Percentiles rank a stretch among this genome's conserved stretches.
phyloP scores from a whole-genome alignment of 1,140 invertebrate species.

The Drosophila mojavensis region DNA sequence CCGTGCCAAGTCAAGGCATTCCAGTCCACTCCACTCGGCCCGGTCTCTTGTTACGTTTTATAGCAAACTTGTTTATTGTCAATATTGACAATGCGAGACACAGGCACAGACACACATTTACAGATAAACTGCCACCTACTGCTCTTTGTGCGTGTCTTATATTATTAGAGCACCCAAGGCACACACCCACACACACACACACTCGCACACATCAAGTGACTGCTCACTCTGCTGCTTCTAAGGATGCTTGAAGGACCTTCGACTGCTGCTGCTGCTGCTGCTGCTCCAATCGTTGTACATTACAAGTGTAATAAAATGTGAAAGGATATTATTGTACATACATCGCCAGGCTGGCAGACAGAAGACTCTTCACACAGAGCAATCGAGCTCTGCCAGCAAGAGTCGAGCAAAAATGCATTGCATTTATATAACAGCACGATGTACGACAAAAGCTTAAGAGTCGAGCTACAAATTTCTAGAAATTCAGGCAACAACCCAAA shows the following conservation, averaged over 20 bases:
- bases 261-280: constrained; percentile 6
- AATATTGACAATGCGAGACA: constrained; percentile 76
- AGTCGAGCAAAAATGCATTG: constrained; percentile 14
- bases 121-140: constrained; percentile 36
- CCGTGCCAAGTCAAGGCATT: neutral
- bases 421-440: constrained; percentile 18
- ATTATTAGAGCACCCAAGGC: constrained; percentile 69
- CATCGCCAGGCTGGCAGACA: constrained; percentile 26
- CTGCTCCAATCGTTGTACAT: constrained; percentile 71
- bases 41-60: constrained; percentile 66
- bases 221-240: constrained; percentile 47
- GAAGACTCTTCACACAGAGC: constrained; percentile 23
- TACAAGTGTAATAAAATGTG: constrained; percentile 81
- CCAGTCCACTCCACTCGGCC: neutral
- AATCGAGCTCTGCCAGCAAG: constrained; percentile 13
- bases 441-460: constrained; percentile 15
- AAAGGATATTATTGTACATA: constrained; percentile 73
- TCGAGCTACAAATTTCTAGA: constrained; percentile 5
- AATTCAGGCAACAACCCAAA: neutral
- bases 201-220: constrained; percentile 35
- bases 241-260: constrained; percentile 24
- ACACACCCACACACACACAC: constrained; percentile 38
- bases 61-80: constrained; percentile 82
- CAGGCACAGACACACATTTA: constrained; percentile 27
- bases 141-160: constrained; percentile 50